A percentile compares a stretch with the other conserved stretches of the same genome.
Evolutionary conservation across 2,797 vertebrate species (phyloP).

Genomic region (Mastacembelus armatus): DNA sequence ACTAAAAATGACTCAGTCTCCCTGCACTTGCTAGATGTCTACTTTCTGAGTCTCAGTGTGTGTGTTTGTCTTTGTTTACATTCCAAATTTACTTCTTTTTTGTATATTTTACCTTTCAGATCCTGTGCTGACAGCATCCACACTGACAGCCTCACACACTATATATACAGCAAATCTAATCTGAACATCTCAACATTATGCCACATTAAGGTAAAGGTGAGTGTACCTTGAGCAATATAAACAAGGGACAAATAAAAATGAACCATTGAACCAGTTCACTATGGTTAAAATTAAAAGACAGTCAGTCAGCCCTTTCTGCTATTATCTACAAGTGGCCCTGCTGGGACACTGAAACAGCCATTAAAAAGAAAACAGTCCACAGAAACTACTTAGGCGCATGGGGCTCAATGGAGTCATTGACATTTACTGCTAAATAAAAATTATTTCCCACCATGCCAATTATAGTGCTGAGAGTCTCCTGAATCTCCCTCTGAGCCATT

Average conservation of each 20-base stretch:
- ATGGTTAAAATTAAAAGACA: slow-evolving; percentile 14
- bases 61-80: not conserved
- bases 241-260: not conserved
- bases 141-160: too few relatives aligned
- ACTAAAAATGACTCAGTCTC: not conserved
- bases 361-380: slow-evolving; percentile 49
- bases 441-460: slow-evolving; percentile 57
- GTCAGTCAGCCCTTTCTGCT: slow-evolving; percentile 2
- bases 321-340: not conserved
- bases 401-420: slow-evolving; percentile 60
- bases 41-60: not conserved
- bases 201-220: not conserved
- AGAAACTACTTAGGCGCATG: slow-evolving; percentile 51
- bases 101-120: not conserved
- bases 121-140: too few relatives aligned
- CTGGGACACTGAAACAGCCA: slow-evolving; percentile 24
- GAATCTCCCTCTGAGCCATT: slow-evolving; percentile 10
- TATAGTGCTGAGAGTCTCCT: slow-evolving; percentile 30
- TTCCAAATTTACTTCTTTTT: not conserved
- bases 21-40: too few relatives aligned
- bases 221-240: not conserved
- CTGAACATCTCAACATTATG: not conserved
- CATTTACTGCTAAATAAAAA: slow-evolving; percentile 68
- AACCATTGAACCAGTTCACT: slow-evolving; percentile 3
- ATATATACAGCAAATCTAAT: too few relatives aligned